A percentile compares a stretch with the other conserved stretches of the same genome.
phyloP scores from a whole-genome alignment of 2,797 vertebrate species.

The Enoplosus armatus region DNA sequence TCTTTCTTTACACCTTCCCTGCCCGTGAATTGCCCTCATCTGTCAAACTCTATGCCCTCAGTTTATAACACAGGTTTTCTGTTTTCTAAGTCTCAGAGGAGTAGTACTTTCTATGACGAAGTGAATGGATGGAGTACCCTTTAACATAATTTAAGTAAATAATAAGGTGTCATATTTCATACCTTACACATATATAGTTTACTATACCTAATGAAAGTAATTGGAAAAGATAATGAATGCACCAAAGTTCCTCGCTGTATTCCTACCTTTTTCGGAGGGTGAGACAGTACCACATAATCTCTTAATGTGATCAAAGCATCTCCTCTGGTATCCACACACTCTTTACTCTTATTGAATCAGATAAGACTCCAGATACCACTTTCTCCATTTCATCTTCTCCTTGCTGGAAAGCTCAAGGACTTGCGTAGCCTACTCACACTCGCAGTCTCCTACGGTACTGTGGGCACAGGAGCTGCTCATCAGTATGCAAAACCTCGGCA shows the following conservation, averaged over 20 bases:
- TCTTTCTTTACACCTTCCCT: not conserved
- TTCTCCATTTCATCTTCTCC: constrained; percentile 67
- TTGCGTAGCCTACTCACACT: constrained; percentile 67
- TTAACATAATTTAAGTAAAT: constrained; percentile 2
- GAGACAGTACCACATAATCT: constrained; percentile 27
- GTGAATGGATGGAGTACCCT: not conserved
- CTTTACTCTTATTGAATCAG: constrained; percentile 65
- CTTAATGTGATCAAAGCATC: constrained; percentile 53
- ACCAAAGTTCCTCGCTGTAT: not conserved
- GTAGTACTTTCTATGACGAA: not conserved
- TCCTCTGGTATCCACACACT: constrained; percentile 53
- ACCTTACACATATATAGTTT: not conserved
- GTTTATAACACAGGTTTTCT: not conserved
- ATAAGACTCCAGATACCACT: constrained; percentile 66
- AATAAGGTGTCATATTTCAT: not conserved
- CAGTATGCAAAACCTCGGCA: constrained; percentile 74
- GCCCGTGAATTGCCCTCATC: constrained; percentile 11
- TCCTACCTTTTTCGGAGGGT: constrained; percentile 9
- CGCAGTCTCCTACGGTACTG: constrained; percentile 69
- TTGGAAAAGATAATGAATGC: not conserved
- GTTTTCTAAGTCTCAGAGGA: constrained; percentile 8
- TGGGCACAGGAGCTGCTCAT: constrained; percentile 77
- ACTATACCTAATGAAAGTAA: not conserved
- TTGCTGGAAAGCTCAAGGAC: constrained; percentile 65
- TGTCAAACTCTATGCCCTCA: constrained; percentile 3